phyloP scores from a whole-genome alignment of 2,113 vertebrate species.

The Myrmecobius fasciatus region DNA sequence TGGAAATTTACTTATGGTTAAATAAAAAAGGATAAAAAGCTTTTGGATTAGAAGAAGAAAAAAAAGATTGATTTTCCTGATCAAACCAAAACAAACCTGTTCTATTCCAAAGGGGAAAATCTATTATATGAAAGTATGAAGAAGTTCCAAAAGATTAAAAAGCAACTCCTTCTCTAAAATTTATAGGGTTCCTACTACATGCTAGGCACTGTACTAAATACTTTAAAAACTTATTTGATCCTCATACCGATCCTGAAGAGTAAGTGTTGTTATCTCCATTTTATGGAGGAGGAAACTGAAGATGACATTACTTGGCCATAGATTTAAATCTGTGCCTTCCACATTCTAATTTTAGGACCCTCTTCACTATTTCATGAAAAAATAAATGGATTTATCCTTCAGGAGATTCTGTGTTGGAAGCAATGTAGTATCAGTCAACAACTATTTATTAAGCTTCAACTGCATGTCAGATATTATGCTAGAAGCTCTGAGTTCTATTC shows the following conservation, averaged over 20 bases:
- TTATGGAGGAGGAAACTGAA: neutral
- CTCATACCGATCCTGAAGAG: neutral
- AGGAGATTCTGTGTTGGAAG: neutral
- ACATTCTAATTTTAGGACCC: neutral
- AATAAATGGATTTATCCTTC: neutral
- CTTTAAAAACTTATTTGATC: neutral
- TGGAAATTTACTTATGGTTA: conserved; percentile 47
- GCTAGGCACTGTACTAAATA: neutral
- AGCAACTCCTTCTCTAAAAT: neutral
- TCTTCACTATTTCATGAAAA: neutral
- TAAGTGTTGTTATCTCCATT: neutral
- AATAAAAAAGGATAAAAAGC: conserved; percentile 52
- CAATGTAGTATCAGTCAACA: neutral
- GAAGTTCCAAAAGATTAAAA: neutral
- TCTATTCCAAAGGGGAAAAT: conserved; percentile 43
- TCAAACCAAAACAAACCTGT: conserved; percentile 56
- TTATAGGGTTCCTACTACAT: neutral
- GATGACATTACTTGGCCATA: neutral
- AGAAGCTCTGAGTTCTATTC: neutral
- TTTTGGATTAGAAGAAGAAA: conserved; percentile 47
- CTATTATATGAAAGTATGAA: neutral
- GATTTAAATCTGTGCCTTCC: neutral
- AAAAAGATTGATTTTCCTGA: conserved; percentile 66
- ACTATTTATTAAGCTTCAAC: neutral
- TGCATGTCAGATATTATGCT: neutral